Evolutionary conservation across 2,113 vertebrate species (phyloP).

Genomic region (Stercorarius parasiticus): DNA sequence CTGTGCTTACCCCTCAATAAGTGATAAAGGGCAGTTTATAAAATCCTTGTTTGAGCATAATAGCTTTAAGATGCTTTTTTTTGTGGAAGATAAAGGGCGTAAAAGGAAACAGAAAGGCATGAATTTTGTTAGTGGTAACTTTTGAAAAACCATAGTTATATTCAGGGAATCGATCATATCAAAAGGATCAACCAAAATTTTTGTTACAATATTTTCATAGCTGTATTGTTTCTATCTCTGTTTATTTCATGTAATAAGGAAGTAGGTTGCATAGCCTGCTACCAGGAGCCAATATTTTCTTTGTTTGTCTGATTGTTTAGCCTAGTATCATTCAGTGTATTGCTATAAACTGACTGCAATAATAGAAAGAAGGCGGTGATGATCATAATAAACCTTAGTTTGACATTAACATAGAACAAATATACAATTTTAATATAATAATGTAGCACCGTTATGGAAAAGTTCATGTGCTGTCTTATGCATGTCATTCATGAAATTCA

Average conservation of each 20-base stretch:
- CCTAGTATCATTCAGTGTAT: background rate
- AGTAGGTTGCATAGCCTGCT: background rate
- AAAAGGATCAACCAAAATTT: background rate
- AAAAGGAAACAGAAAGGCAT: background rate
- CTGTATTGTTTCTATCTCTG: background rate
- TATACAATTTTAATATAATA: background rate
- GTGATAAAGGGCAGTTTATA: background rate
- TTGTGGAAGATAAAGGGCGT: background rate
- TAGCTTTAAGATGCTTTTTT: background rate
- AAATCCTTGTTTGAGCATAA: background rate
- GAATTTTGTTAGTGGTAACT: background rate
- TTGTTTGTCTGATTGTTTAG: background rate
- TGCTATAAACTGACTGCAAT: background rate
- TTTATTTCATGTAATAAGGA: background rate
- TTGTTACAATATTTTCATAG: background rate
- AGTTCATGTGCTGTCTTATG: background rate
- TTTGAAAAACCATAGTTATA: background rate
- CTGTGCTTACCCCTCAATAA: background rate
- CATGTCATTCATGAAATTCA: conserved; percentile 13
- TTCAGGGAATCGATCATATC: background rate
- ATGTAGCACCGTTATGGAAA: background rate
- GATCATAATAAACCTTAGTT: background rate
- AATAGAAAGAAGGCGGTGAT: background rate
- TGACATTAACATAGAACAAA: background rate
- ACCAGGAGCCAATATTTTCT: background rate